Evolutionary conservation across 2,113 vertebrate genomes (phyloP).

Genomic region (Apodemus speciosus): DNA sequence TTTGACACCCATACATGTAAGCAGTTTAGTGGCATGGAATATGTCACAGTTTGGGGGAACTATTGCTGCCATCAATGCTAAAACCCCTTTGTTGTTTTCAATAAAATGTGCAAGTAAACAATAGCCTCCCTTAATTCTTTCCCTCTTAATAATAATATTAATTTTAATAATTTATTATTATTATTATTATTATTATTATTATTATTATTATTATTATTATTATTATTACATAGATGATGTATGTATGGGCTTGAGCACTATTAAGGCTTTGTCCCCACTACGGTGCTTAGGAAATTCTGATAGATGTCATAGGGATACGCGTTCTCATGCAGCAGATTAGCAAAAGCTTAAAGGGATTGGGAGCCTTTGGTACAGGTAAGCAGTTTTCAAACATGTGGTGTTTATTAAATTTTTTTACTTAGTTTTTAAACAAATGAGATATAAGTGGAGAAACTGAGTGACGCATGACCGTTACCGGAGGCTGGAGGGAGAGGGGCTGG

Average conservation of each 20-base stretch:
- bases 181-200: too few relatives aligned
- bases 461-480: not conserved
- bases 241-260: not conserved
- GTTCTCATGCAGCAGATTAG: not conserved
- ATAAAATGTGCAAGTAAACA: not conserved
- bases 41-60: not conserved
- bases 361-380: not conserved
- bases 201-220: not conserved
- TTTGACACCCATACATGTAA: not conserved
- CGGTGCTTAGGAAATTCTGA: not conserved
- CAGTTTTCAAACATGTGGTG: not conserved
- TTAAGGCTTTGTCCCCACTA: not conserved
- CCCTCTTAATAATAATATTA: not conserved
- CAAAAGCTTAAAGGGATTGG: not conserved
- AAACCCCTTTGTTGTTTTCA: not conserved
- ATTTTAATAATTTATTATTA: not conserved
- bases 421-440: not conserved
- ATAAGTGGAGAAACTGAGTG: not conserved
- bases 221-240: not conserved
- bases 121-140: not conserved
- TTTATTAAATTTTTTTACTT: not conserved
- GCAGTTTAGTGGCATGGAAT: not conserved
- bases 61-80: not conserved
- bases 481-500: not conserved
- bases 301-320: not conserved